Conservation (phyloP, 1,140 invertebrate species). For the Meloidogyne floridensis region DNA sequence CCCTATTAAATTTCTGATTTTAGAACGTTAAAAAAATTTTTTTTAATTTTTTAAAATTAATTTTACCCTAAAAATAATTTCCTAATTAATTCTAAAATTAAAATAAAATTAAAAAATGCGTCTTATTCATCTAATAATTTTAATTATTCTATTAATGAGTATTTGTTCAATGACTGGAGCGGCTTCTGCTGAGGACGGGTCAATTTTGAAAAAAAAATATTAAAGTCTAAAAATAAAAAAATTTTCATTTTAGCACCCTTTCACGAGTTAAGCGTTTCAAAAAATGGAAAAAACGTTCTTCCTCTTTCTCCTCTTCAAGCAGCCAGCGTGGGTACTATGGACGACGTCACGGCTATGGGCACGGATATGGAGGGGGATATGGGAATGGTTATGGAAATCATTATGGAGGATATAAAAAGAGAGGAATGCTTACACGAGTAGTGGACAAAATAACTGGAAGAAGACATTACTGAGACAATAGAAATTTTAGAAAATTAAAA, state of each 20-base stretch:
- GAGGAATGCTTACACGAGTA: slow-evolving; percentile 16
- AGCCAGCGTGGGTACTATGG: slow-evolving; percentile 3
- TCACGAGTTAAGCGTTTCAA: slow-evolving; percentile 19
- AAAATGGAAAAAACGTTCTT: slow-evolving; percentile 17
- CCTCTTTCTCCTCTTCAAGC: slow-evolving; percentile 22
- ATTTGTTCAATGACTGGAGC: not conserved
- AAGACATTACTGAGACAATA: slow-evolving; percentile 10
- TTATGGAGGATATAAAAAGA: not conserved
- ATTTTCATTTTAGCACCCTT: not conserved
- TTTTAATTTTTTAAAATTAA: not conserved
- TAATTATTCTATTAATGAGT: slow-evolving; percentile 1
- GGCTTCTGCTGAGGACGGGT: not conserved
- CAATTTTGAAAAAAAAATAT: too few relatives aligned
- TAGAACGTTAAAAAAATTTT: too few relatives aligned
- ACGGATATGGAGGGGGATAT: not conserved
- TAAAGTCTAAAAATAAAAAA: not conserved
- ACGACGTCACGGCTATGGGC: not conserved
- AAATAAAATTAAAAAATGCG: not conserved
- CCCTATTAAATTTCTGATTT: too few relatives aligned
- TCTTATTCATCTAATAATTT: slow-evolving; percentile 1
- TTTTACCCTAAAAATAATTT: not conserved
- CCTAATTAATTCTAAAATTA: not conserved
- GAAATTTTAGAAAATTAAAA: not conserved
- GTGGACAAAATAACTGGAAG: slow-evolving; percentile 20
- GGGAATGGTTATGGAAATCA: slow-evolving; percentile 1